phyloP scores from a whole-genome alignment of 23 tunicate species.

The Styela clava region DNA sequence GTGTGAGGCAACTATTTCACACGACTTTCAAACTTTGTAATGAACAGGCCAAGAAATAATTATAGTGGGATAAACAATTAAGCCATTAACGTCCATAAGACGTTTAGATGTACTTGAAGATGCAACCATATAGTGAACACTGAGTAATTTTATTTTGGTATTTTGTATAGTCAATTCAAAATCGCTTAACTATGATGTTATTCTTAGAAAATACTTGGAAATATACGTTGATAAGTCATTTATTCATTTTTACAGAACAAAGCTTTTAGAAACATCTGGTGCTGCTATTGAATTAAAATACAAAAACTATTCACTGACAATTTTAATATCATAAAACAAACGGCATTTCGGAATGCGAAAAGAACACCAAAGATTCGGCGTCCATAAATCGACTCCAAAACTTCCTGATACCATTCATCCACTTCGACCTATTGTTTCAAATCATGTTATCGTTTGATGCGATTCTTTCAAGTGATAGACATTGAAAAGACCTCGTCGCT shows the following conservation, averaged over 20 bases:
- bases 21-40: constrained; percentile 10
- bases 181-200: too few species aligned
- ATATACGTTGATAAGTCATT: too few species aligned
- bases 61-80: constrained; percentile 15
- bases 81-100: constrained; percentile 22
- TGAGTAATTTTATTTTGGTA: too few species aligned
- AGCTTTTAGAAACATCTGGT: neutral
- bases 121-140: neutral
- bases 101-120: neutral
- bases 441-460: constrained; percentile 29
- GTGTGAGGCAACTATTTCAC: too few species aligned
- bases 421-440: constrained; percentile 19
- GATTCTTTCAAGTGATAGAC: neutral
- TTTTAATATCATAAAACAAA: neutral
- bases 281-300: neutral
- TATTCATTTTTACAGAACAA: too few species aligned
- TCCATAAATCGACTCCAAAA: neutral
- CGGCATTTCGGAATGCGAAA: neutral
- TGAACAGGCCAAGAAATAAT: neutral
- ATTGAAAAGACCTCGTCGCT: constrained; percentile 16
- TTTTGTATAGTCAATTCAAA: too few species aligned
- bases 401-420: neutral
- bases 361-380: constrained; percentile 21
- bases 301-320: neutral
- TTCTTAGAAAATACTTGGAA: too few species aligned